Base-by-base conservation (phyloP, 2,797 vertebrate genomes). In the Pangasius djambal region DNA sequence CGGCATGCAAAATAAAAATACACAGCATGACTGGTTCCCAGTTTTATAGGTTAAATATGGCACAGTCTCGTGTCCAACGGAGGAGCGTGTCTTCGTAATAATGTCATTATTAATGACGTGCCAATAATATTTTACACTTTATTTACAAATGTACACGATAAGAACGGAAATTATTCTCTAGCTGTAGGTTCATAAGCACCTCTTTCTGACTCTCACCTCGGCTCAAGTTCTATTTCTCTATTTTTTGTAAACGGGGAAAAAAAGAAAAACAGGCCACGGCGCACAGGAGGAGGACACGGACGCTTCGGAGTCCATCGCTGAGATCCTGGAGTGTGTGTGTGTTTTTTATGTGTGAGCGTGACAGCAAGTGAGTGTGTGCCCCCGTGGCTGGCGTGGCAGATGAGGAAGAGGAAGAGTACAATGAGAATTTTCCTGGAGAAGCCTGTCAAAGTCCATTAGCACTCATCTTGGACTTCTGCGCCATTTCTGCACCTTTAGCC, bases 81-180 rank as follows among this genome's bases (percentile, higher is more conserved):
- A 91, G 91, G 89, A 93, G 93, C 91, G 92, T 91, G 87, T 90
- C 75, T 89, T 89, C 89, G 89, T 67, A 50, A 88, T 92, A 93
- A 55, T 92, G 89, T 89, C 52, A 15, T 28, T 37, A 82, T 59
- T 85, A 65, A 89, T 93, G 94, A 65, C 91, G 87, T 89, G 91
- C 91, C 37, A 28, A 65, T 22, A 70, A 90, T 92, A 93, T 93
- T 95, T 75, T 96, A 96, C 95, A 96, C 81, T 87, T 89, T 95
- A 97, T 96, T 94, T 96, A 97, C 96, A 97, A 93, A 96, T 96
- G 74, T 96, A 96, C 95, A 97, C 79, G 85, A 87, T 37, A 55
- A 55, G 48, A 70, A 70, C 10, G 8, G 40, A 48, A 28, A 34
- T 55, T 6, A 55, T 25, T 70, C 61, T 22, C 25, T 37, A n/a